phyloP scores from a whole-genome alignment of 1,140 invertebrate genomes.

The Dreissena rostriformis region DNA sequence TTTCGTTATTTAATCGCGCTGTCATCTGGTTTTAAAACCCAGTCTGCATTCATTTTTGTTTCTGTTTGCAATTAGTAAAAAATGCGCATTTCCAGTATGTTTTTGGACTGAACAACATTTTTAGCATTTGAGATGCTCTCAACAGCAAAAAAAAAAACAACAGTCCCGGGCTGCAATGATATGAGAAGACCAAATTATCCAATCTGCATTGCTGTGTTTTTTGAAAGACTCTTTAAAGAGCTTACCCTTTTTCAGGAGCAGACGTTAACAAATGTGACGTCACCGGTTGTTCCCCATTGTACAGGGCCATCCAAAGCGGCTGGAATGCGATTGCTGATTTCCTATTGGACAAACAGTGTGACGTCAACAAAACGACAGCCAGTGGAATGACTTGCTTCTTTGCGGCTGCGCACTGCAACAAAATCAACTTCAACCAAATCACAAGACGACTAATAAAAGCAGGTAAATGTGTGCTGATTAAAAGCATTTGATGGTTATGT shows the following conservation, averaged over 20 bases:
- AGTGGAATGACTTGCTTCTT: slow-evolving; percentile 50
- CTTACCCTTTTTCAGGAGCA: slow-evolving; percentile 13
- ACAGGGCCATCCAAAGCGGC: slow-evolving; percentile 26
- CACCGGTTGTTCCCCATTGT: slow-evolving; percentile 8
- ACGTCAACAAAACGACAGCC: slow-evolving; percentile 45
- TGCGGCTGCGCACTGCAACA: slow-evolving; percentile 39
- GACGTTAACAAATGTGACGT: slow-evolving; percentile 33
- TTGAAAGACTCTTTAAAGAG: too few relatives aligned
- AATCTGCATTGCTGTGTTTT: too few relatives aligned
- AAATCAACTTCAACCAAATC: slow-evolving; percentile 16
- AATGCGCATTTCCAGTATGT: too few relatives aligned
- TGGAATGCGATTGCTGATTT: slow-evolving; percentile 38
- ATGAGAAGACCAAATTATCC: not conserved
- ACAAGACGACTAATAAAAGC: slow-evolving; percentile 26
- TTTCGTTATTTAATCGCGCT: too few relatives aligned
- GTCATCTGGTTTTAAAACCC: too few relatives aligned
- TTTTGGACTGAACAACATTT: too few relatives aligned
- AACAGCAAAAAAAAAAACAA: not conserved
- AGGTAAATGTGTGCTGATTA: not conserved
- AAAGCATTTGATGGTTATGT: not conserved
- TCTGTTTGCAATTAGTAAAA: too few relatives aligned
- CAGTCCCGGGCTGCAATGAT: not conserved
- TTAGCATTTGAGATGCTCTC: too few relatives aligned
- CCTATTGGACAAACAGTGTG: slow-evolving; percentile 41
- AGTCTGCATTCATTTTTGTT: too few relatives aligned